Conservation (phyloP, 2,113 vertebrate species). For the Emydocephalus ijimae region DNA sequence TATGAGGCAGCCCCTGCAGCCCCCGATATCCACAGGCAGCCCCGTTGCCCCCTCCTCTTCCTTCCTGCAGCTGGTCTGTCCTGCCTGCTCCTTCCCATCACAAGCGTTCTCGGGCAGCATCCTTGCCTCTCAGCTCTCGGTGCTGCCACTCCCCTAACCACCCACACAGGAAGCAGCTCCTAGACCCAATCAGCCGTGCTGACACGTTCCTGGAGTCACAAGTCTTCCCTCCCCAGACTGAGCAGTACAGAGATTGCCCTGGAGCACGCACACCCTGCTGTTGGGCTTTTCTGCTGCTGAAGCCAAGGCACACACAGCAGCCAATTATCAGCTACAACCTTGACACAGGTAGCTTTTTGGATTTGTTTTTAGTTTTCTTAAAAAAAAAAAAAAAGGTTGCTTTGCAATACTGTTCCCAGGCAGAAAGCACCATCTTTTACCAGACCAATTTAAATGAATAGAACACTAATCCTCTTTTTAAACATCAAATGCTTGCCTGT, state of each 20-base stretch:
- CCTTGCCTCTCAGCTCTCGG: neutral
- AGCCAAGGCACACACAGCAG: neutral
- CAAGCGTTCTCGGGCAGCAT: neutral
- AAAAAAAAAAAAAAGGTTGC: neutral
- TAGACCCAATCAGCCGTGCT: neutral
- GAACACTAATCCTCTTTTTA: neutral
- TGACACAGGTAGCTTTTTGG: neutral
- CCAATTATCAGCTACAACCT: neutral
- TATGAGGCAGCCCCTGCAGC: neutral
- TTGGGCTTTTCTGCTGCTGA: neutral
- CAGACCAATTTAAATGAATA: neutral
- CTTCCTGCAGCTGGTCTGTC: neutral
- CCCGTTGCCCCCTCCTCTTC: neutral
- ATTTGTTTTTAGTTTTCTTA: neutral
- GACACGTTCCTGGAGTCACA: conserved; percentile 18
- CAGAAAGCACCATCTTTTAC: neutral
- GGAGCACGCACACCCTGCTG: neutral
- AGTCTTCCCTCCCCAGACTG: conserved; percentile 1
- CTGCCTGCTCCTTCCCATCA: neutral
- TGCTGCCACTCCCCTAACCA: neutral
- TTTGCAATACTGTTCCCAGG: neutral
- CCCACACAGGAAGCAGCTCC: conserved; percentile 39
- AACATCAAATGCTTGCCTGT: neutral
- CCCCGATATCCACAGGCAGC: neutral
- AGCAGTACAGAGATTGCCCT: neutral